Base-by-base conservation (phyloP, 2,113 vertebrate genomes). In the Pimephales promelas region DNA sequence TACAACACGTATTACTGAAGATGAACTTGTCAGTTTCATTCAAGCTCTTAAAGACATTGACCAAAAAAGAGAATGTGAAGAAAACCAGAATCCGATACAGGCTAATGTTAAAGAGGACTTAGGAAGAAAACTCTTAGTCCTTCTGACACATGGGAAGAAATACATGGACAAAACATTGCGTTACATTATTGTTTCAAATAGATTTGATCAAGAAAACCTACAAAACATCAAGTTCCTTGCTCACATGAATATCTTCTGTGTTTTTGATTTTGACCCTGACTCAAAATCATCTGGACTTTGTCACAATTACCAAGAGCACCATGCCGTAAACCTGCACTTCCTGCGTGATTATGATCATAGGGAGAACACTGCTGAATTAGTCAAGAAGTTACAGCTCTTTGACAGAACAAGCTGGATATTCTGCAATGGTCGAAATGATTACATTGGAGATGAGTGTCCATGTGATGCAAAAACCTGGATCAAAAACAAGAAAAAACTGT, bases 351-450 rank as follows among this genome's bases (percentile, higher is more conserved):
- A 95, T 83, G 90, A 26, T 3, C 83, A 91, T 4, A 28, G 78
- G 26, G 90, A 87, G 66, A 92, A 14, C 73, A 86, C 86, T 64
- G 72, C 82, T 36, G 86, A 93, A 45, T 72, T 92, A 28, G 90
- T 90, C 70, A 94, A 84, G 79, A 74, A 90, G 0, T 71, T 93
- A 56, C 84, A 84, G 83, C 87, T 96, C 1, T 96, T 94, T 77
- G 93, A 95, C 3, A 94, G 95, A 82, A 93, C 90, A 40, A 96
- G 94, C 86, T 96, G 96, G 96, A 93, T 96, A 85, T 96, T 97
- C 89, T 96, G 95, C 87, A 95, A 96, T 24, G 96, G 96, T 0
- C 92, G 94, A 1, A 94, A 34, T 26, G 94, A 95, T 83, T 95
- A 91, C 85, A 92, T 13, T 5, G 95, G 94, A 14, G 87, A 84